Evolutionary conservation across 1,140 invertebrate species (phyloP), one percentile per base, ranked within the genome.

Genomic region (Melitaea cinxia): DNA sequence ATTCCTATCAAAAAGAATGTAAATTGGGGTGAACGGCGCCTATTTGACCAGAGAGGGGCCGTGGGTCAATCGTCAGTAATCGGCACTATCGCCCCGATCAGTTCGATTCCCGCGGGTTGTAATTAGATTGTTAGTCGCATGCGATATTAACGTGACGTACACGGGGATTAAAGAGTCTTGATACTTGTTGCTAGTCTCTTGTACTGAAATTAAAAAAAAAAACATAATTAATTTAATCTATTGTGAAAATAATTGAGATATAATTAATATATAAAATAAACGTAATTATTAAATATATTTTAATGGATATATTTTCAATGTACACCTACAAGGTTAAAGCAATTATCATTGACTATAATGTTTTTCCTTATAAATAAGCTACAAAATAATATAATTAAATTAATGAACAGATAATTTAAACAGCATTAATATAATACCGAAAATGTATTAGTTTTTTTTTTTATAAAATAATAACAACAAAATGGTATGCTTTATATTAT

Each of bases 101-200:
- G 82, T 90, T 90, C 88, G 88, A 88, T 88, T 88, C 85, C 85
- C 85, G 80, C 39, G 81, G 79, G 85, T 73, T 74, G 83, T 83
- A 88, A 90, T 90, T 90, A 90, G 84, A 90, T 90, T 90, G 88
- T 90, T 88, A 86, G 78, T 84, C 65, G 78, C 88, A 88, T 90
- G 88, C 88, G 75, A 88, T 88, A 85, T 77, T 77, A 75, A 84
- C 75, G 80, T 88, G 82, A 86, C 75, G 81, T 76, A 60, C 64
- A 62, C 1, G 17, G 21, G 17, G 59, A 53, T 10, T 6, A n/a
- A 65, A 9, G 17, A 12, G 59, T 77, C 59, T 89, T 88, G 85
- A 80, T 86, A 77, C 71, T 84, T 84, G 37, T 10, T 45, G n/a
- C n/a, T n/a, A n/a, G n/a, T n/a, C n/a, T n/a, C n/a, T n/a, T n/a